A percentile compares a stretch with the other conserved stretches of the same genome.
These are phyloP conservation scores for Delphinapterus leucas DNA, from an alignment of 2,113 vertebrate genomes.

Conservation along the genomic window DNA sequence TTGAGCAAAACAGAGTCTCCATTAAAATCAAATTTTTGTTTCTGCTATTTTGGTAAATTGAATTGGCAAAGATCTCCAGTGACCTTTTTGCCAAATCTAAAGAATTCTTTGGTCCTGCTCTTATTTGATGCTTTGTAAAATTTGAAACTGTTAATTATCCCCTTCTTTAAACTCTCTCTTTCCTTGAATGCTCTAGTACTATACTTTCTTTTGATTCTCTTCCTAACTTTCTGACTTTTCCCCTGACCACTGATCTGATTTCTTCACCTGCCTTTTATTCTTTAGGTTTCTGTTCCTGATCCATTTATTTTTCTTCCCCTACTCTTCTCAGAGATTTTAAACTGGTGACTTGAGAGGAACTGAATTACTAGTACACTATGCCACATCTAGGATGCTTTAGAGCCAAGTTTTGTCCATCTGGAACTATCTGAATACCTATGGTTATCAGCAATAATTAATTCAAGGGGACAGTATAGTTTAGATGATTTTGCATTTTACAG, in stretches of 20 bases:
- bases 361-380: background rate
- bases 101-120: background rate
- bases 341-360: background rate
- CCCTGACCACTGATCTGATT: background rate
- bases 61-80: background rate
- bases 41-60: background rate
- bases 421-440: background rate
- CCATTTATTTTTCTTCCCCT: background rate
- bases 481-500: conserved; percentile 21
- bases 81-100: background rate
- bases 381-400: background rate
- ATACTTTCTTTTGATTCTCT: background rate
- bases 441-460: conserved; percentile 21
- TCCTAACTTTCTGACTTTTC: background rate
- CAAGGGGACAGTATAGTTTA: background rate
- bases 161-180: background rate
- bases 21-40: background rate
- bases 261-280: background rate
- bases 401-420: background rate
- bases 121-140: background rate
- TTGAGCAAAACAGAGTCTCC: background rate
- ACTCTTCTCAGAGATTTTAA: background rate
- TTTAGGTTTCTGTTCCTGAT: background rate
- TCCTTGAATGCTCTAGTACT: background rate
- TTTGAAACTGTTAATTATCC: background rate